Conservation (phyloP, 2,113 vertebrate species). For the Rhodinocichla rosea region DNA sequence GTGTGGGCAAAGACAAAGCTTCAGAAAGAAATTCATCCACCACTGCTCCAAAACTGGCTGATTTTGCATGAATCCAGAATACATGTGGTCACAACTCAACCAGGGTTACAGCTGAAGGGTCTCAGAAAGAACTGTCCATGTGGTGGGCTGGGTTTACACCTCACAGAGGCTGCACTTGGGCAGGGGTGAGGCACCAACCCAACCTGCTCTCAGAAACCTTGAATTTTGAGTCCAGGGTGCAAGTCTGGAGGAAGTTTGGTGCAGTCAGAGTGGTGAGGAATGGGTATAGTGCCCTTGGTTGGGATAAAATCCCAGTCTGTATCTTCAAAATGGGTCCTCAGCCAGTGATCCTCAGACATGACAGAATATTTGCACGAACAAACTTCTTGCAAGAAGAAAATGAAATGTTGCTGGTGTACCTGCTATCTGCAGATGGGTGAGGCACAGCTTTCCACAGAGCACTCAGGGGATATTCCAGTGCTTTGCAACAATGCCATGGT, state of each 20-base stretch:
- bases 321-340: background rate
- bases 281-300: background rate
- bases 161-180: background rate
- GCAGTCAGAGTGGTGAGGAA: background rate
- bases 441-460: background rate
- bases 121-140: background rate
- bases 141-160: background rate
- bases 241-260: background rate
- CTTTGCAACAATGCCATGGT: background rate
- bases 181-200: background rate
- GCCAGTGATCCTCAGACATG: background rate
- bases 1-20: background rate
- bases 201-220: background rate
- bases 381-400: background rate
- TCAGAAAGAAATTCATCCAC: background rate
- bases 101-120: background rate
- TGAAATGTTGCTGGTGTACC: background rate
- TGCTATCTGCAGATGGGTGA: background rate
- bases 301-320: accelerated
- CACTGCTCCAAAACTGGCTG: background rate
- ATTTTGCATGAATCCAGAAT: background rate
- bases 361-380: background rate
- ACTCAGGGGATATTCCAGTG: background rate
- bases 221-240: background rate
- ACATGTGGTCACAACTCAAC: background rate